Conservation (phyloP, 2,113 vertebrate genomes). For the Neopipo cinnamomea region DNA sequence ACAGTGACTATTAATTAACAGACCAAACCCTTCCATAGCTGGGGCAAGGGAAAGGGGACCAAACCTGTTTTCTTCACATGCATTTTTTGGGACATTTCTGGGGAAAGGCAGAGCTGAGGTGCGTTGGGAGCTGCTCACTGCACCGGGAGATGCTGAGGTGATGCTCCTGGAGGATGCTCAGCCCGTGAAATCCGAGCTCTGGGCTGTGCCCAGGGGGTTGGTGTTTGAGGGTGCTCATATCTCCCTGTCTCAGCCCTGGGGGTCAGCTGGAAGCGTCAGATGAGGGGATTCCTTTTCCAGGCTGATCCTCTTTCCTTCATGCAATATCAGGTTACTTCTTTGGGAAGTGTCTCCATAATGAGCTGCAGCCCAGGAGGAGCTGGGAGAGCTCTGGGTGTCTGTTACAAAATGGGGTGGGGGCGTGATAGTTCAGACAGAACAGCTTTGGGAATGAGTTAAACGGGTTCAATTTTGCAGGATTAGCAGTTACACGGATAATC, state of each 20-base stretch:
- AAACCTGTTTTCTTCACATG: neutral
- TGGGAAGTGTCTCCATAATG: neutral
- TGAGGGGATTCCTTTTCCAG: neutral
- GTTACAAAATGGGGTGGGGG: neutral
- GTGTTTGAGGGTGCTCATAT: neutral
- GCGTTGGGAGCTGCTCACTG: neutral
- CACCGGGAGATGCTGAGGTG: neutral
- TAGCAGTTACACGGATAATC: neutral
- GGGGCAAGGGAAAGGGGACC: conserved; percentile 41
- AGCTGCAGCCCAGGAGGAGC: neutral
- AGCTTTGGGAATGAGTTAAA: neutral
- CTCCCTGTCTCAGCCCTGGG: neutral
- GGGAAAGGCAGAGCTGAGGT: neutral
- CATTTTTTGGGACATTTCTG: neutral
- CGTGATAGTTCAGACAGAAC: neutral
- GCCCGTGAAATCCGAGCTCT: neutral
- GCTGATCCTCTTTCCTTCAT: neutral
- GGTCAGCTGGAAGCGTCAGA: neutral
- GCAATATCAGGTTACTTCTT: neutral
- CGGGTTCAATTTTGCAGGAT: neutral
- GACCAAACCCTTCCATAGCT: neutral
- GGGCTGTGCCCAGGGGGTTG: neutral
- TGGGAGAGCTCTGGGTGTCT: neutral
- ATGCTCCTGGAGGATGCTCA: neutral
- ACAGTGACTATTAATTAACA: conserved; percentile 10